Percentiles rank a stretch among this genome's conserved stretches.
Evolutionary conservation across 2,797 vertebrate species (phyloP).

Genomic region (Philypnodon macrostomus): DNA sequence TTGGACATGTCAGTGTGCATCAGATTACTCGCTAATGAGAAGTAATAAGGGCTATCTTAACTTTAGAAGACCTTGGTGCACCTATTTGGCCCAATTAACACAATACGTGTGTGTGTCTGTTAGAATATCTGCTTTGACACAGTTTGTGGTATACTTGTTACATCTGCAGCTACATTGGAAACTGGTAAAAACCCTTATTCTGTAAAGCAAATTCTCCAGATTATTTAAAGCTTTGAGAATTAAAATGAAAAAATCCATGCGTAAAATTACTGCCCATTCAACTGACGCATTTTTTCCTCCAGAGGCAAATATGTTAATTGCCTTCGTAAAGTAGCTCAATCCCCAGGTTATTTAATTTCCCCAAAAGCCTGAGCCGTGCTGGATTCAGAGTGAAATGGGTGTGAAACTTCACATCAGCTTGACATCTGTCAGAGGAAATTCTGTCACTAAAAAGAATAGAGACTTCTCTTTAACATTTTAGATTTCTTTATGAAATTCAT

Average conservation of each 20-base stretch:
- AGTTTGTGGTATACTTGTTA: constrained; percentile 40
- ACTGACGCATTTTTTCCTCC: constrained; percentile 73
- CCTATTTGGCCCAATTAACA: constrained; percentile 57
- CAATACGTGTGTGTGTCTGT: constrained; percentile 37
- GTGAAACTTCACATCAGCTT: constrained; percentile 41
- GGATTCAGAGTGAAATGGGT: constrained; percentile 56
- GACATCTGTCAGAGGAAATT: constrained; percentile 42
- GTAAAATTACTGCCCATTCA: constrained; percentile 78
- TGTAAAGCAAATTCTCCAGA: constrained; percentile 73
- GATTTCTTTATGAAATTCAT: constrained; percentile 5
- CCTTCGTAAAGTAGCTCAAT: constrained; percentile 76
- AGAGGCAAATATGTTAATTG: constrained; percentile 81
- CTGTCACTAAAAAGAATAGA: constrained; percentile 24
- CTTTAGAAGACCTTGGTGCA: constrained; percentile 63
- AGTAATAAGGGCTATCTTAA: constrained; percentile 80
- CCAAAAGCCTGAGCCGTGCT: constrained; percentile 70
- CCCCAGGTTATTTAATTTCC: constrained; percentile 80
- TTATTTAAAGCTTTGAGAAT: constrained; percentile 71
- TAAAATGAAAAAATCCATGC: constrained; percentile 72
- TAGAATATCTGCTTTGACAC: constrained; percentile 56
- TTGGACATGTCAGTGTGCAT: constrained; percentile 82
- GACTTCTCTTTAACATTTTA: constrained; percentile 11
- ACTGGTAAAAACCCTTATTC: constrained; percentile 61
- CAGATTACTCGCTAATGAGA: constrained; percentile 84
- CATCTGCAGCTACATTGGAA: constrained; percentile 38